Evolutionary conservation across 2,797 vertebrate genomes (phyloP).

Genomic region (Coregonus suidteri): DNA sequence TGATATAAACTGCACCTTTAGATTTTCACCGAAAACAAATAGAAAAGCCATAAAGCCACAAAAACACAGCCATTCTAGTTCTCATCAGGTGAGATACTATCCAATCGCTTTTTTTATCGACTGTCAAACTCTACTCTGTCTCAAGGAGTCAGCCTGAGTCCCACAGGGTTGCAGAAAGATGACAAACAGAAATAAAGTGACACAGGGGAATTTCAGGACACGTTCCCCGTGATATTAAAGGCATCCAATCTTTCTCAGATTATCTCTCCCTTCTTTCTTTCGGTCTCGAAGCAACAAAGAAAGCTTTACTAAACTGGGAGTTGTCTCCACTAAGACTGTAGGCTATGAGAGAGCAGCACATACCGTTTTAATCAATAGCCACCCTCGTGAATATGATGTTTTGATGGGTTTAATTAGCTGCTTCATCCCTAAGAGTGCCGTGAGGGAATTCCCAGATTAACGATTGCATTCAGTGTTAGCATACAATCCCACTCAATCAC

Average conservation of each 20-base stretch:
- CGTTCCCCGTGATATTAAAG: conserved; percentile 44
- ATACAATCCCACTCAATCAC: neutral
- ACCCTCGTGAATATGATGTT: conserved; percentile 1
- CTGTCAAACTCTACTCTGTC: conserved; percentile 23
- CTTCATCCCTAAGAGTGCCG: neutral
- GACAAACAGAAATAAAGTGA: conserved; percentile 46
- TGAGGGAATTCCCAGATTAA: conserved; percentile 9
- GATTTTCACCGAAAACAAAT: neutral
- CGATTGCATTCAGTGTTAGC: conserved; percentile 11
- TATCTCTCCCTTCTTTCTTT: neutral
- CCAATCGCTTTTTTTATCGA: conserved; percentile 10
- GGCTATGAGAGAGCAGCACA: neutral
- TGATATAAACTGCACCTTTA: neutral
- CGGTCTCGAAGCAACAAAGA: conserved; percentile 29
- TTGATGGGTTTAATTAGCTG: conserved; percentile 6
- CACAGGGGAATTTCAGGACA: conserved; percentile 33
- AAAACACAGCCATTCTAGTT: conserved; percentile 13
- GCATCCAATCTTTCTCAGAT: conserved; percentile 26
- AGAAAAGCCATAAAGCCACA: neutral
- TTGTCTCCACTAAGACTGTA: neutral
- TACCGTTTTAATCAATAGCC: conserved; percentile 7
- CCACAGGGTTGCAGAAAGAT: conserved; percentile 17
- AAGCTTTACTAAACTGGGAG: neutral
- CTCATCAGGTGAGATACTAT: conserved; percentile 21
- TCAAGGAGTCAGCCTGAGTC: neutral